phyloP scores from a whole-genome alignment of 2,797 vertebrate species.

The Picus viridis region DNA sequence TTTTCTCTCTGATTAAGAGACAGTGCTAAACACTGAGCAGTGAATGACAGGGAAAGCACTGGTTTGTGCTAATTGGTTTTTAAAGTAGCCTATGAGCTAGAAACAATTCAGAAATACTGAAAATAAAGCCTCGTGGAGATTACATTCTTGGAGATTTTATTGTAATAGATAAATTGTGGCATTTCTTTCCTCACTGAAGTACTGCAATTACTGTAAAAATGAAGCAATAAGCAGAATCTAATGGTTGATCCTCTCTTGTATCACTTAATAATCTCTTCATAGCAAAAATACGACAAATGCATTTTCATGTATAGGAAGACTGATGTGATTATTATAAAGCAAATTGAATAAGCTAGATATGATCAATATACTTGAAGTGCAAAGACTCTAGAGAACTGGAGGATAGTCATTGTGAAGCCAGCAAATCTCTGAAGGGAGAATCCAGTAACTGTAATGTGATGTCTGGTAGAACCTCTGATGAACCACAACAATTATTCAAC shows the following conservation, averaged over 20 bases:
- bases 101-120: background rate
- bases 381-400: background rate
- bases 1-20: background rate
- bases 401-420: background rate
- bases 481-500: background rate
- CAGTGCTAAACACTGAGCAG: background rate
- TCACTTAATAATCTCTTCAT: background rate
- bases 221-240: conserved; percentile 9
- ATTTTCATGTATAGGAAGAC: background rate
- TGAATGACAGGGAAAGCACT: background rate
- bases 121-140: background rate
- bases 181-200: background rate
- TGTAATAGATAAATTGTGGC: background rate
- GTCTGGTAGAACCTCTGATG: background rate
- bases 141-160: background rate
- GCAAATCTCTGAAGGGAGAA: background rate
- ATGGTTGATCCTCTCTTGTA: background rate
- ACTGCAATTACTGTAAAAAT: background rate
- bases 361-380: background rate
- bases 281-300: background rate
- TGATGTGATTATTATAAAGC: background rate
- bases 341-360: background rate
- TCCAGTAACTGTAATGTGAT: background rate
- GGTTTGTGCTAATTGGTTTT: background rate
- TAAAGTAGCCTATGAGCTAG: background rate